Conservation (phyloP, 2,113 vertebrate genomes). For the Tricholaema leucomelas region DNA sequence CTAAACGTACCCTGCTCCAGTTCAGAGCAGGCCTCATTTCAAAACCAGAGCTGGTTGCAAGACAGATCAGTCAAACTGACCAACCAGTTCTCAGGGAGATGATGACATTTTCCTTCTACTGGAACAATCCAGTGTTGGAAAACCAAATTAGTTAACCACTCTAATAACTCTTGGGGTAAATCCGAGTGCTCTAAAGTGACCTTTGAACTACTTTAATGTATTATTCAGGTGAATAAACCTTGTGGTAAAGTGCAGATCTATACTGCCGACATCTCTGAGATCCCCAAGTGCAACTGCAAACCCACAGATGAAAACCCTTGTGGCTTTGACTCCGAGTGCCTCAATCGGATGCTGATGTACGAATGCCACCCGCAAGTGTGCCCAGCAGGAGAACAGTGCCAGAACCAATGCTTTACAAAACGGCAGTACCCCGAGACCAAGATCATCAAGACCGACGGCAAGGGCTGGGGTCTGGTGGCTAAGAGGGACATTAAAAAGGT, state of each 20-base stretch:
- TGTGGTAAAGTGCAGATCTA: slow-evolving; percentile 93
- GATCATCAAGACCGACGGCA: slow-evolving; percentile 92
- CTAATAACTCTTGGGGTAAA: not conserved
- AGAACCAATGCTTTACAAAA: slow-evolving; percentile 96
- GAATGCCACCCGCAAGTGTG: slow-evolving; percentile 98
- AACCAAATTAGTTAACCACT: not conserved
- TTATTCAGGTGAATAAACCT: slow-evolving; percentile 89
- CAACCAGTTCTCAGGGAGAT: too few species aligned
- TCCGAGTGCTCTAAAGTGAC: not conserved
- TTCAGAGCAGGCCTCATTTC: too few species aligned
- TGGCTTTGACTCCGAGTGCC: slow-evolving; percentile 92
- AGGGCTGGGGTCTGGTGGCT: slow-evolving; percentile 93
- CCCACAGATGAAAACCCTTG: slow-evolving; percentile 90
- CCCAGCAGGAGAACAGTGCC: slow-evolving; percentile 87
- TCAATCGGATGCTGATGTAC: slow-evolving; percentile 97
- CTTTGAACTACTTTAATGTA: not conserved
- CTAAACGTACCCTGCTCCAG: too few species aligned
- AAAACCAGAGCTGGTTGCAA: too few species aligned
- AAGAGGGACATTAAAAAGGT: slow-evolving; percentile 97
- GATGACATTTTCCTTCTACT: too few species aligned
- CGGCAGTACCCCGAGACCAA: slow-evolving; percentile 96
- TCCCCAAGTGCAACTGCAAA: slow-evolving; percentile 98
- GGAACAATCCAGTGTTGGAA: not conserved
- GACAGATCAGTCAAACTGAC: too few species aligned
- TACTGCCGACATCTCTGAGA: slow-evolving; percentile 93